Conservation (phyloP, 2,797 vertebrate species). For the Cossypha dichroa region DNA sequence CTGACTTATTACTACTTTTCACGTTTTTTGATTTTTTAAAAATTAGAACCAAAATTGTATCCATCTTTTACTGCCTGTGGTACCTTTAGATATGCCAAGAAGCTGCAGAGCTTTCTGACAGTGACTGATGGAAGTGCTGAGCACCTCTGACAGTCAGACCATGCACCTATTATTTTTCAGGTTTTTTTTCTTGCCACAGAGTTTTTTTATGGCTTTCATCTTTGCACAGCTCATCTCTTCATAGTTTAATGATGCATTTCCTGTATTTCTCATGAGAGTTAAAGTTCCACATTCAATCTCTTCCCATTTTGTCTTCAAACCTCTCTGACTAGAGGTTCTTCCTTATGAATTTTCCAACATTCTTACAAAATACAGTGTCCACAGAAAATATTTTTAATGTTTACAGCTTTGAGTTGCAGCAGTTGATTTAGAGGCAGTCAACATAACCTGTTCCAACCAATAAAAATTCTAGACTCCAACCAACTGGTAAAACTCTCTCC, state of each 20-base stretch:
- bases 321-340: not conserved
- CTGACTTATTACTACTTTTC: no score
- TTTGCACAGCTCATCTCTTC: not conserved
- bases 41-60: not conserved
- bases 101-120: not conserved
- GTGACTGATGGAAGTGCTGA: not conserved
- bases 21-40: not conserved
- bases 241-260: not conserved
- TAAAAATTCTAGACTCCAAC: not conserved
- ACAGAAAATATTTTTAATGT: not conserved
- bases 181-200: not conserved
- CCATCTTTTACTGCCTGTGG: not conserved
- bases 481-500: rapidly evolving
- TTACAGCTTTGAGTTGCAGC: not conserved
- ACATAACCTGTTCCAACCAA: not conserved
- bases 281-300: not conserved
- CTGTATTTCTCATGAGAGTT: not conserved
- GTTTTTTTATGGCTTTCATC: not conserved
- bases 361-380: not conserved
- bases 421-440: not conserved
- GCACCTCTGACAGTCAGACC: not conserved
- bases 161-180: not conserved
- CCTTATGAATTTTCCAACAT: not conserved
- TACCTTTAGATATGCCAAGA: not conserved
- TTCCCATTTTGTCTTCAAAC: not conserved